Base-by-base conservation (phyloP, 2,113 vertebrate species). In the Cheilinus undulatus region DNA sequence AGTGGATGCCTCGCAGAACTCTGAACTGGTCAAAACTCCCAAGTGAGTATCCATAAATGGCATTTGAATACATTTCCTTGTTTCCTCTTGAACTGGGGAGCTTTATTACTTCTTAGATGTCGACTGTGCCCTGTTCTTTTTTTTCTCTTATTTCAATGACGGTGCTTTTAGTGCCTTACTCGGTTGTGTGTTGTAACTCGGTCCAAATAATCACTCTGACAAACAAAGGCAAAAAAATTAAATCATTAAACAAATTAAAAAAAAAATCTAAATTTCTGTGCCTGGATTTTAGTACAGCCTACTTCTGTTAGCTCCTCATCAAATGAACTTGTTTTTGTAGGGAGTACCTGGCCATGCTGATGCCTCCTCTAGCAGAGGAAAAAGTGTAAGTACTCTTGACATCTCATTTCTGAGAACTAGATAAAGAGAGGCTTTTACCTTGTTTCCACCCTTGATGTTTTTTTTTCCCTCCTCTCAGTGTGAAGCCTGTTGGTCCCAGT, bases 321-420 rank as follows among this genome's bases (percentile, higher is more conserved):
- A n/a, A n/a, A n/a, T n/a, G n/a, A n/a, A n/a, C 17, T 42, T 30
- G 0, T 65, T 46, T 67, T 67, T 30, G 4, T 83, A 98, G 97
- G 46, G 97, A 99, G 78, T 99, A 99, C 88, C 93, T 99, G 83
- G 87, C 95, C 34, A 99, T 99, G 97, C 92, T 99, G 82, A 97
- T 99, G 95, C 98, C 98, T 2, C 96, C 96, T 13, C 91, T 94
- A 2, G 5, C 94, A 62, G 96, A 98, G 76, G 97, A 98, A 87
- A 97, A 97, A 87, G 92, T 92, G 98, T 99, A 93, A 96, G 97
- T 94, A 23, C 64, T 23, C 49, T 2, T 62, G 9, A 9, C 1
- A 38, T 0, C 45, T 46, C 10, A 45, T 5, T 15, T 60, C 1
- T 0, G 9, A 20, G 13, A 27, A 67, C 19, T 4, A 4, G 62